Percentiles rank a stretch among this genome's conserved stretches.
Evolutionary conservation across 2,888 invertebrate genomes (phyloP).

Genomic region (Nemoura dubitans): DNA sequence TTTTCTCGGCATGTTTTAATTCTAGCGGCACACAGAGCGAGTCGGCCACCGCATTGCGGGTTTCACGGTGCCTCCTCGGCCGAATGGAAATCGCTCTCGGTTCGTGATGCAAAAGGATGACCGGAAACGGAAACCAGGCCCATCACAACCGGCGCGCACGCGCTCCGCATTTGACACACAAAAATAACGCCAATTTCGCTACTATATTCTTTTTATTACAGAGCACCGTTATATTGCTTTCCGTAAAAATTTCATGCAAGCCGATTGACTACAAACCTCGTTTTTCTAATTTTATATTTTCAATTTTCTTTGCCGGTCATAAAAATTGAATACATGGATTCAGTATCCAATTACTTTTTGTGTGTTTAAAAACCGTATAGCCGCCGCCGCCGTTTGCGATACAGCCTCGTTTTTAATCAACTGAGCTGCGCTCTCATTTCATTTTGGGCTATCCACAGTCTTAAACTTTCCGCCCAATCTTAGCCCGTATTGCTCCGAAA

Average conservation of each 20-base stretch:
- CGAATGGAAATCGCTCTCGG: conserved; percentile 3
- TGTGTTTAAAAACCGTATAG: not conserved
- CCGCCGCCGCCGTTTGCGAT: not conserved
- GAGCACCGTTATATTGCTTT: not conserved
- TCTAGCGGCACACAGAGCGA: not conserved
- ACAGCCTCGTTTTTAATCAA: not conserved
- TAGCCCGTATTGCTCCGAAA: not conserved
- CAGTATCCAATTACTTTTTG: not conserved
- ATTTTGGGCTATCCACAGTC: not conserved
- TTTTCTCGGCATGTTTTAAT: conserved; percentile 7
- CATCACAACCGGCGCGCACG: not conserved
- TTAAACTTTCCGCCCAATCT: not conserved
- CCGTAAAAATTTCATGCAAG: not conserved
- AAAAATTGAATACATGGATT: conserved; percentile 7
- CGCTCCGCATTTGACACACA: not conserved
- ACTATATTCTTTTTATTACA: not conserved
- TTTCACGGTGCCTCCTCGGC: not conserved
- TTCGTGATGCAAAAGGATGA: conserved; percentile 32
- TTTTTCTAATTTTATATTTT: not conserved
- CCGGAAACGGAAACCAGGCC: conserved; percentile 21
- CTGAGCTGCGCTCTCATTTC: not conserved
- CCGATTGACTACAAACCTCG: not conserved
- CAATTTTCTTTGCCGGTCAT: conserved; percentile 2
- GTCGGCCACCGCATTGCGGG: conserved; percentile 16
- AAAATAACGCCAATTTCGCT: not conserved